Evolutionary conservation across 2,888 invertebrate genomes (phyloP).

Genomic region (Apodemia hepburni): DNA sequence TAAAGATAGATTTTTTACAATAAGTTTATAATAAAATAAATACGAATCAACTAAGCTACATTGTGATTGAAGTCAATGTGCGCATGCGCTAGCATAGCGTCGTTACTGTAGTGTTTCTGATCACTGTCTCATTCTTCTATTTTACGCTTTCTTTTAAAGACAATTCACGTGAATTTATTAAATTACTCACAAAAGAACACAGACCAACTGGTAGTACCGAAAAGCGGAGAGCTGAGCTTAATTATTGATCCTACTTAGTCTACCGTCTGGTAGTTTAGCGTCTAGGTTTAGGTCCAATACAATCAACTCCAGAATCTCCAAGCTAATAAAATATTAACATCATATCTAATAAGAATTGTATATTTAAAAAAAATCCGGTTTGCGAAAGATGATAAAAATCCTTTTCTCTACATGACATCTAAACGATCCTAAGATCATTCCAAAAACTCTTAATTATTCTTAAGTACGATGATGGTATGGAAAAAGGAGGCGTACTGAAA

Average conservation of each 20-base stretch:
- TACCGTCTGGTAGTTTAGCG: no score
- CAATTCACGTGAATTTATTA: background rate
- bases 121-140: conserved; percentile 23
- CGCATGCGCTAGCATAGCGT: conserved; percentile 19
- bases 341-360: no score
- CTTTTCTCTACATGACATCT: no score
- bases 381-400: no score
- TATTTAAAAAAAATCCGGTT: no score
- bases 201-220: background rate
- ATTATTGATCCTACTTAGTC: background rate
- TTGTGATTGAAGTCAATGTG: conserved; percentile 67
- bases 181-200: background rate
- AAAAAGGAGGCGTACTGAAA: background rate
- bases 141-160: conserved; percentile 7
- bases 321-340: no score
- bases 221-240: background rate
- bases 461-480: background rate
- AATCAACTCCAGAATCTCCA: no score
- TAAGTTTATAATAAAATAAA: conserved; percentile 62
- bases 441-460: background rate
- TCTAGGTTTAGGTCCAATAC: background rate
- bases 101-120: conserved; percentile 19
- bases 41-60: conserved; percentile 77
- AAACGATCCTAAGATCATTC: no score
- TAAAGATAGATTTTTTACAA: conserved; percentile 56